Percentiles rank a stretch among this genome's conserved stretches.
These are phyloP conservation scores for Irena cyanogastra DNA, from an alignment of 2,113 vertebrate species.

Conservation along the genomic window DNA sequence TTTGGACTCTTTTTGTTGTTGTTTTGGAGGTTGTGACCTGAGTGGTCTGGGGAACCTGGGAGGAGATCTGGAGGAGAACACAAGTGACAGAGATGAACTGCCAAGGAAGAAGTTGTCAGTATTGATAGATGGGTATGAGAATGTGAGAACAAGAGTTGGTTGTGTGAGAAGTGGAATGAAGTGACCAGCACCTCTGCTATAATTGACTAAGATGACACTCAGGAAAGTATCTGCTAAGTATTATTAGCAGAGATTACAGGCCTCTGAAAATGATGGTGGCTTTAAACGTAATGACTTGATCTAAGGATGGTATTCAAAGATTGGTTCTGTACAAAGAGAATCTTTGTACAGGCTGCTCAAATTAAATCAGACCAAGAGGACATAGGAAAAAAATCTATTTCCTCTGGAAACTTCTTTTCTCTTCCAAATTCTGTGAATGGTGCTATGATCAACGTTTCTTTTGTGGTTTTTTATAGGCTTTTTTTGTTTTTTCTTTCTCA, in stretches of 20 bases:
- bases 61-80: background rate
- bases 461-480: background rate
- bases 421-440: background rate
- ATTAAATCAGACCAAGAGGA: background rate
- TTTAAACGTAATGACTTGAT: background rate
- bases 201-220: background rate
- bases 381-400: background rate
- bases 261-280: background rate
- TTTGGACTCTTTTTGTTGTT: background rate
- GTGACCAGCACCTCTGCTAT: background rate
- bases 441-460: background rate
- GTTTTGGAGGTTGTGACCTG: background rate
- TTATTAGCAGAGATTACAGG: background rate
- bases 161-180: background rate
- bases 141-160: background rate
- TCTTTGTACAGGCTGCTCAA: background rate
- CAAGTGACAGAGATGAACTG: background rate
- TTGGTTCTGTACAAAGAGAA: background rate
- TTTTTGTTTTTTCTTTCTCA: background rate
- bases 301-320: background rate
- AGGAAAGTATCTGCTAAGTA: background rate
- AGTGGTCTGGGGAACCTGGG: background rate
- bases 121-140: background rate
- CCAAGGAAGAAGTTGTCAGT: background rate
- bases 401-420: background rate